Percentiles rank a stretch among this genome's conserved stretches.
phyloP scores from a whole-genome alignment of 2,797 vertebrate genomes.

The Morus bassanus region DNA sequence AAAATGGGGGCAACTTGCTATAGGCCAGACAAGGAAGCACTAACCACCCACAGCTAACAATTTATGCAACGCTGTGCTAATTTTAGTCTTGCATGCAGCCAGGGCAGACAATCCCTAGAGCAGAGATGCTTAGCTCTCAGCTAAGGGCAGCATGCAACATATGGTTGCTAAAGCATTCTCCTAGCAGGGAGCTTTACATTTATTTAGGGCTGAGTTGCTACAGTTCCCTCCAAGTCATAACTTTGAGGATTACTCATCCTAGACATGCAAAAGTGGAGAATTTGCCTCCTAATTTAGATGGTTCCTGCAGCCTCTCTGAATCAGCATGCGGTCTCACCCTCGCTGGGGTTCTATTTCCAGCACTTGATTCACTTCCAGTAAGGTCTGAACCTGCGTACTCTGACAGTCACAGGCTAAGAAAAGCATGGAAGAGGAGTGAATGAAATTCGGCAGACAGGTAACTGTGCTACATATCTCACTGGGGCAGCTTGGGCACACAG shows the following conservation, averaged over 20 bases:
- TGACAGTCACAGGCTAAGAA: not conserved
- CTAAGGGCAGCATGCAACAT: constrained; percentile 1
- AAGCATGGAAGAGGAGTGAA: not conserved
- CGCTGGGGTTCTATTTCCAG: not conserved
- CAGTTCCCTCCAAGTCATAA: constrained; percentile 34
- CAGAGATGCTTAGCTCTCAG: not conserved
- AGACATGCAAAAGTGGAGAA: not conserved
- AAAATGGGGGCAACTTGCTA: not conserved
- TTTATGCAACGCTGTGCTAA: not conserved
- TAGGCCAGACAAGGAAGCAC: not conserved
- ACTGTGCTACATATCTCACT: not conserved
- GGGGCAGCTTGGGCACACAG: not conserved
- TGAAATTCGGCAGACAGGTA: not conserved
- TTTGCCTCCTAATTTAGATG: constrained; percentile 6
- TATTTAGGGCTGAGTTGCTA: constrained; percentile 11
- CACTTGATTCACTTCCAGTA: not conserved
- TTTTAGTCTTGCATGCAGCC: not conserved
- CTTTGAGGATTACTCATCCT: constrained; percentile 59
- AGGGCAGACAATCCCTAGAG: not conserved
- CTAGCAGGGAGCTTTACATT: constrained; percentile 21
- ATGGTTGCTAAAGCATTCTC: constrained; percentile 28
- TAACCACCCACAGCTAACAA: not conserved
- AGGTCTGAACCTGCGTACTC: not conserved
- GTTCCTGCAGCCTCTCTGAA: constrained; percentile 18
- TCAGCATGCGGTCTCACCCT: not conserved